Percentiles rank a stretch among this genome's conserved stretches.
Conservation (phyloP, 2,113 vertebrate genomes). For the Plecotus auritus region DNA sequence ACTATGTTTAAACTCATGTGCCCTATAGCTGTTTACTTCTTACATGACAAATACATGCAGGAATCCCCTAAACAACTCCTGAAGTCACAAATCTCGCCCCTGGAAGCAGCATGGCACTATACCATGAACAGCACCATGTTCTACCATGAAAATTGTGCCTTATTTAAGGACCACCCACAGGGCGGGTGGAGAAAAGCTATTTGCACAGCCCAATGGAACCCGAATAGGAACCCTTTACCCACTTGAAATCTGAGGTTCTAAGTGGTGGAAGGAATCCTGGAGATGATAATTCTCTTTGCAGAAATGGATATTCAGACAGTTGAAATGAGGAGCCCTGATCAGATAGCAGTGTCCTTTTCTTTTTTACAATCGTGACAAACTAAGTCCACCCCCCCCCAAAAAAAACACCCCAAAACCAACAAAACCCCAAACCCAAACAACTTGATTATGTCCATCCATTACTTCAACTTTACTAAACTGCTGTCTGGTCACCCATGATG, state of each 20-base stretch:
- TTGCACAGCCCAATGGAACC: not conserved
- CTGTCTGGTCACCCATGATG: slow-evolving; percentile 51
- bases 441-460: slow-evolving; percentile 1
- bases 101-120: not conserved
- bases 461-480: slow-evolving; percentile 53
- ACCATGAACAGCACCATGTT: not conserved
- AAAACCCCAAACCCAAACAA: not conserved
- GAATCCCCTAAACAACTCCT: not conserved
- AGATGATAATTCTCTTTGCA: not conserved
- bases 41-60: not conserved
- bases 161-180: not conserved
- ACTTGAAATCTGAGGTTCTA: not conserved
- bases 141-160: not conserved
- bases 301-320: not conserved
- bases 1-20: not conserved
- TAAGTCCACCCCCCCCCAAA: not conserved
- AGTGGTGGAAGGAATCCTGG: not conserved
- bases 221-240: not conserved
- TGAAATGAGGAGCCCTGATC: not conserved
- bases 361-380: not conserved
- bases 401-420: not conserved
- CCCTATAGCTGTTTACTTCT: not conserved
- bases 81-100: not conserved
- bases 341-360: not conserved
- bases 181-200: not conserved